Percentiles rank a stretch among this genome's conserved stretches.
phyloP scores from a whole-genome alignment of 2,113 vertebrate genomes.

The Hyla sarda region DNA sequence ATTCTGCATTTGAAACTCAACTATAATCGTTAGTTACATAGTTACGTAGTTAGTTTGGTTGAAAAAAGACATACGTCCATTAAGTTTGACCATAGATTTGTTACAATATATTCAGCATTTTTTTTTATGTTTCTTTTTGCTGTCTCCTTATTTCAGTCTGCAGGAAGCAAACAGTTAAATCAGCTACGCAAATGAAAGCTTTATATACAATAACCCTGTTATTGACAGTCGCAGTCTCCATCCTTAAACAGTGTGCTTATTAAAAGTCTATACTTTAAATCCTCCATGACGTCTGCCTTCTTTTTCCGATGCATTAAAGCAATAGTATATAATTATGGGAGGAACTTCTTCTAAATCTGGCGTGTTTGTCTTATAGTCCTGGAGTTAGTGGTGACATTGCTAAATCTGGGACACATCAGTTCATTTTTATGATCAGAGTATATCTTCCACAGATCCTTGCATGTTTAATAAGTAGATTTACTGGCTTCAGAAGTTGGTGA shows the following conservation, averaged over 20 bases:
- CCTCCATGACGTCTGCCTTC: slow-evolving; percentile 48
- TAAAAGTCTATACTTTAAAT: slow-evolving; percentile 44
- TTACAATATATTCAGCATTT: not conserved
- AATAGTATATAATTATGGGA: slow-evolving; percentile 71
- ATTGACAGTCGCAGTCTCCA: slow-evolving; percentile 37
- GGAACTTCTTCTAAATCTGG: slow-evolving; percentile 67
- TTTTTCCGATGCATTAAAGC: slow-evolving; percentile 51
- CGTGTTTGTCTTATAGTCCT: slow-evolving; percentile 61
- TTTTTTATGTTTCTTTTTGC: too few relatives aligned
- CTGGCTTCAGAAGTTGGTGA: slow-evolving; percentile 56
- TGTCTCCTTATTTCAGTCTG: too few relatives aligned
- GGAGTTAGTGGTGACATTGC: slow-evolving; percentile 67
- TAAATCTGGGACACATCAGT: slow-evolving; percentile 68
- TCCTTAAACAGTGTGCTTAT: not conserved
- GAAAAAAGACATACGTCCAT: too few relatives aligned
- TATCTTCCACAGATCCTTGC: slow-evolving; percentile 65
- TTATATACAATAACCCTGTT: not conserved
- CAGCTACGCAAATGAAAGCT: not conserved
- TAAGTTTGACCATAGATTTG: not conserved
- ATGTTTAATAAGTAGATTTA: slow-evolving; percentile 60
- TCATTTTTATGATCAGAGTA: slow-evolving; percentile 65
- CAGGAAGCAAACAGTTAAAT: slow-evolving; percentile 25
- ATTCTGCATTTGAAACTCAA: not conserved
- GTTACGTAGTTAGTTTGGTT: too few relatives aligned
- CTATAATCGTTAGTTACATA: too few relatives aligned